Percentiles rank a stretch among this genome's conserved stretches.
Conservation (phyloP, 2,113 vertebrate genomes). For the Garra rufa region DNA sequence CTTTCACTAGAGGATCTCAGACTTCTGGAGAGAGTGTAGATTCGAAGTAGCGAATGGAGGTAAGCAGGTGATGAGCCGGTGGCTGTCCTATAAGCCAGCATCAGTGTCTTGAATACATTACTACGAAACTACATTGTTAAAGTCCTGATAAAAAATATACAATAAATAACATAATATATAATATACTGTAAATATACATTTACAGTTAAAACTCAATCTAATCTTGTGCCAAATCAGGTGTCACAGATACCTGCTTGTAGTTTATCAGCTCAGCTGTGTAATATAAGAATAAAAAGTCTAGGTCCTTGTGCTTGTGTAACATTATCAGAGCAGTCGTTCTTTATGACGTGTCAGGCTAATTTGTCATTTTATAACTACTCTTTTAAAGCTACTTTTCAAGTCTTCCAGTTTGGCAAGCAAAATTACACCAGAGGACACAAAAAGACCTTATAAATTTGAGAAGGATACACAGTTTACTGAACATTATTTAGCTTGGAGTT, state of each 20-base stretch:
- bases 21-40: no score
- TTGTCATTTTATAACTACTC: not conserved
- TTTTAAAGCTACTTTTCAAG: not conserved
- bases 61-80: no score
- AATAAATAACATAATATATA: no score
- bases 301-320: not conserved
- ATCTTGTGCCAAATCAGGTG: not conserved
- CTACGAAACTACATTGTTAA: no score
- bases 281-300: constrained; percentile 4
- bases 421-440: not conserved
- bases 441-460: not conserved
- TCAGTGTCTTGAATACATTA: no score
- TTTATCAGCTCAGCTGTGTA: not conserved
- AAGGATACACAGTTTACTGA: not conserved
- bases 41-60: no score
- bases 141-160: no score
- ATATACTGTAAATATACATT: no score
- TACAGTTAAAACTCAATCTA: no score
- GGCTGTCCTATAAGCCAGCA: no score
- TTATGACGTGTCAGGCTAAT: not conserved
- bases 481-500: not conserved
- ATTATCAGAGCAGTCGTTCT: not conserved
- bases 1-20: no score
- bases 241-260: not conserved
- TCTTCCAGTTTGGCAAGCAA: not conserved